Base-by-base conservation (phyloP, 2,888 invertebrate genomes). In the Ctenicera cuprea region DNA sequence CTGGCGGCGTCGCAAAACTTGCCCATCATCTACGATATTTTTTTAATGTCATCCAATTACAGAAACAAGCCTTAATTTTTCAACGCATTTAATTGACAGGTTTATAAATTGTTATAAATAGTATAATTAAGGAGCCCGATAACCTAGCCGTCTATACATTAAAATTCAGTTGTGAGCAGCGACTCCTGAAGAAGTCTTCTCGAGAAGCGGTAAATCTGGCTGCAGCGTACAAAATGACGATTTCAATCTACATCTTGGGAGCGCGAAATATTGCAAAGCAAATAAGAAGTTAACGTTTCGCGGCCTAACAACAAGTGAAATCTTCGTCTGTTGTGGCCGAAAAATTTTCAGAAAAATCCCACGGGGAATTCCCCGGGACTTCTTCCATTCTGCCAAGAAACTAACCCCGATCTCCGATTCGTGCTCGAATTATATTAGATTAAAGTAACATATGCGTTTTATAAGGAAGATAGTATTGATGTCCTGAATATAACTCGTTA, bases 391-490 rank as follows among this genome's bases (percentile, higher is more conserved):
- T 22, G n/a, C 9, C 37, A 3, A 11, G 30, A 33, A 62, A 62
- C 33, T 14, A 63, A 48, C 22, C 37, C 12, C 0, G 37, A 52
- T 37, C 37, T 37, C 20, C 33, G 41, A 16, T 26, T 8, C 22
- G 9, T 26, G 16, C 20, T 57, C 18, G 65, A 65, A 41, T 71
- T 65, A 65, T 59, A 22, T 48, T 48, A 20, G 59, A 71, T 71
- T 30, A 33, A 65, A 71, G 45, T 65, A 63, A 45, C 71, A 71
- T 71, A 45, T 71, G 71, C 26, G 52, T 18, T 30, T 14, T 22
- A 18, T 5, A 48, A 22, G 59, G 65, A 71, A 71, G 38, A 41
- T 38, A 71, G 64, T 71, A 59, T 71, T 71, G 71, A 71, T 65
- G 71, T 11, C 16, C 41, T 63, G 26, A 14, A 52, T 30, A 41